A percentile compares a stretch with the other conserved stretches of the same genome.
Conservation (phyloP, 2,888 invertebrate genomes). For the Cyaniris semiargus region DNA sequence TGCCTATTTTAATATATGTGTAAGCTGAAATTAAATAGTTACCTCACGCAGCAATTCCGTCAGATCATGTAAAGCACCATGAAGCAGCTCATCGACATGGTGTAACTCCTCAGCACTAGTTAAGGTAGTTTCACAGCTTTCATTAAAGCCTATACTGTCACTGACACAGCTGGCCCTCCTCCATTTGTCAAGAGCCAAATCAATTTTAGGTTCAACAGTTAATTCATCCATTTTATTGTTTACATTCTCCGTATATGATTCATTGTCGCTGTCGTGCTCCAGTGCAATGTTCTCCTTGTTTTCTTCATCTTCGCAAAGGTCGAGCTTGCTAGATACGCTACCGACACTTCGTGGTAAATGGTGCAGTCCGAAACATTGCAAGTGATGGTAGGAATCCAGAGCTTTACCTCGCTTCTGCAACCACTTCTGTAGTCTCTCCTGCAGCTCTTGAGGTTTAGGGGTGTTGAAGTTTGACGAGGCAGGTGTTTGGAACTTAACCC, state of each 20-base stretch:
- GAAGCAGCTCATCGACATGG: slow-evolving; percentile 56
- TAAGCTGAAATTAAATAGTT: slow-evolving; percentile 41
- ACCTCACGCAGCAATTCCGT: slow-evolving; percentile 77
- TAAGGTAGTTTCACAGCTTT: slow-evolving; percentile 53
- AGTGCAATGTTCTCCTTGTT: slow-evolving; percentile 77
- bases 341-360: slow-evolving; percentile 50
- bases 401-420: slow-evolving; percentile 74
- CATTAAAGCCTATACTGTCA: slow-evolving; percentile 58
- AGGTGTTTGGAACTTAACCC: slow-evolving; percentile 67
- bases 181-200: slow-evolving; percentile 54
- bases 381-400: slow-evolving; percentile 70
- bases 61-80: slow-evolving; percentile 75
- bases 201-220: slow-evolving; percentile 37
- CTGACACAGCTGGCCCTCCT: slow-evolving; percentile 55
- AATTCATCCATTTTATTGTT: slow-evolving; percentile 50
- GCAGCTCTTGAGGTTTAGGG: slow-evolving; percentile 65
- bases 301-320: slow-evolving; percentile 66
- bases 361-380: slow-evolving; percentile 77
- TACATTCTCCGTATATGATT: slow-evolving; percentile 62
- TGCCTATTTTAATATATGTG: not conserved
- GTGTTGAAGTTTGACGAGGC: slow-evolving; percentile 57
- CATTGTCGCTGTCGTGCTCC: slow-evolving; percentile 66
- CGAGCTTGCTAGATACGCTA: slow-evolving; percentile 43
- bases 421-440: slow-evolving; percentile 72
- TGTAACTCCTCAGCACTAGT: slow-evolving; percentile 49